A percentile compares a stretch with the other conserved stretches of the same genome.
phyloP scores from a whole-genome alignment of 2,113 vertebrate genomes.

The Rhagologus leucostigma region DNA sequence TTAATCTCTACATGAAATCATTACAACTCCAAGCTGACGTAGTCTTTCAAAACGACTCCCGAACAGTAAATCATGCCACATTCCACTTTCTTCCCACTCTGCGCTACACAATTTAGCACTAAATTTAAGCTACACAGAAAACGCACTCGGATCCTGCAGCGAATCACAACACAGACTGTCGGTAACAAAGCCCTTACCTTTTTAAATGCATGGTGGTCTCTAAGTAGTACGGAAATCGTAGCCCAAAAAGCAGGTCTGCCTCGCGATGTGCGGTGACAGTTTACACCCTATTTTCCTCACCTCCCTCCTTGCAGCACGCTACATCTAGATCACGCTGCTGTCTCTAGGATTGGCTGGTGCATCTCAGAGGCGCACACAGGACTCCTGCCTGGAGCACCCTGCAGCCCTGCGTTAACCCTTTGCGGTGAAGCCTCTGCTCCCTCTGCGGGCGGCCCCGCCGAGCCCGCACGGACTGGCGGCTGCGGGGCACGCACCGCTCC shows the following conservation, averaged over 20 bases:
- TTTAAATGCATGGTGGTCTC: not conserved
- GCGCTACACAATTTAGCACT: not conserved
- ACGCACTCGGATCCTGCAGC: not conserved
- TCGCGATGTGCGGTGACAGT: not conserved
- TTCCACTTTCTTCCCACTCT: not conserved
- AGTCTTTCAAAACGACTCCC: not conserved
- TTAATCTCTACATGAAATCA: not conserved
- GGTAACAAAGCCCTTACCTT: conserved; percentile 60
- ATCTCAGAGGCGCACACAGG: not conserved
- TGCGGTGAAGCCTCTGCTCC: not conserved
- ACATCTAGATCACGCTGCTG: not conserved
- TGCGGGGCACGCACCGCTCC: not conserved
- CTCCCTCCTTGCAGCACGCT: not conserved
- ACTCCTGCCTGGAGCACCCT: not conserved
- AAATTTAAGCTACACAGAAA: not conserved
- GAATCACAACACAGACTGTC: not conserved
- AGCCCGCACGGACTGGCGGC: not conserved
- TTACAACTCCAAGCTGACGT: not conserved
- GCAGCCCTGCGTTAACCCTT: not conserved
- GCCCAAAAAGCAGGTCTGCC: not conserved
- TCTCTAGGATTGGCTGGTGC: not conserved
- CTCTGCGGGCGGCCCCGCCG: not conserved
- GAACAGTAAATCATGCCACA: not conserved
- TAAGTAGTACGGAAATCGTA: not conserved
- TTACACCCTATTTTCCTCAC: conserved; percentile 6